Percentiles rank a stretch among this genome's conserved stretches.
Evolutionary conservation across 2,888 invertebrate genomes (phyloP).

Genomic region (Rhagonycha lutea): DNA sequence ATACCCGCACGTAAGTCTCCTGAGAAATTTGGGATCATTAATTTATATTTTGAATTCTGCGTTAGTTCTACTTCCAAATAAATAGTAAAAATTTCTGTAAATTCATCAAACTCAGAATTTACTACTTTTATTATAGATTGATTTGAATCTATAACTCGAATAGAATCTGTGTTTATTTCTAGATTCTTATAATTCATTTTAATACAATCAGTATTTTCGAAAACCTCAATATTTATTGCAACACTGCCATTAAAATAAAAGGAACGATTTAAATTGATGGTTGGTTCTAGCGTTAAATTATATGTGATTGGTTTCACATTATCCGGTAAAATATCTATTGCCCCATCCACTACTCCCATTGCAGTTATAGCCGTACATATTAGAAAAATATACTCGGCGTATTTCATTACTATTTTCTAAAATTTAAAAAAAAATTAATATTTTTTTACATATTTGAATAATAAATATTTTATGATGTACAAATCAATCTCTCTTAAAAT

Average conservation of each 20-base stretch:
- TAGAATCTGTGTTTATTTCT: background rate
- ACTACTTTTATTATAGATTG: background rate
- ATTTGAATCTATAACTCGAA: background rate
- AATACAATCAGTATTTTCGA: constrained; percentile 9
- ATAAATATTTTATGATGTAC: too few species aligned
- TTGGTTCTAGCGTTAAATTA: constrained; percentile 17
- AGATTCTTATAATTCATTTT: constrained; percentile 14
- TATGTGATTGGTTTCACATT: constrained; percentile 13
- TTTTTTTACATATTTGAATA: too few species aligned
- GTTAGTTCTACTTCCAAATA: background rate
- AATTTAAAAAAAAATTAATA: background rate
- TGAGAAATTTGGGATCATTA: constrained; percentile 20
- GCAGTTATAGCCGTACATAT: background rate
- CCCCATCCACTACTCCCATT: background rate
- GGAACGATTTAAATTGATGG: constrained; percentile 4
- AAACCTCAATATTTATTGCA: constrained; percentile 7
- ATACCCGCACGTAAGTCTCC: constrained; percentile 46
- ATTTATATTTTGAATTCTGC: background rate
- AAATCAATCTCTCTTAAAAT: too few species aligned
- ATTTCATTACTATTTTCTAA: background rate
- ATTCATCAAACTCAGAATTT: background rate
- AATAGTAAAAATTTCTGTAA: constrained; percentile 14
- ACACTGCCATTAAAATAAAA: constrained; percentile 21
- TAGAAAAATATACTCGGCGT: background rate
- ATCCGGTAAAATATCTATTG: constrained; percentile 10